These are phyloP conservation scores for Gallinago media DNA, from an alignment of 2,113 vertebrate genomes.

Conservation along the genomic window DNA sequence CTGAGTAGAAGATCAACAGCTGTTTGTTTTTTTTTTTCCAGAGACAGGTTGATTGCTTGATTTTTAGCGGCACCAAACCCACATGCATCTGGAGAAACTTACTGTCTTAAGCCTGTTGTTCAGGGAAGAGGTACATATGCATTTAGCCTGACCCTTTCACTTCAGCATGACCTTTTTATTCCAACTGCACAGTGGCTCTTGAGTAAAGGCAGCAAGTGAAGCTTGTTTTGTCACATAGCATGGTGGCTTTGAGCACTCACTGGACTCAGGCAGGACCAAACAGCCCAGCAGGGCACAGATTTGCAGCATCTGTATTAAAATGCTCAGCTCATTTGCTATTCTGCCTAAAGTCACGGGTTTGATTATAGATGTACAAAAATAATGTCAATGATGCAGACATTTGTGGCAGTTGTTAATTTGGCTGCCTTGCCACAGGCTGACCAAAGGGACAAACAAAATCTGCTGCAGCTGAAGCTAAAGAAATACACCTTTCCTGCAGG, in stretches of 20 bases:
- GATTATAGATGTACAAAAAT: not conserved
- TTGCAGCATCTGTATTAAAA: not conserved
- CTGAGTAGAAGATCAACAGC: conserved; percentile 38
- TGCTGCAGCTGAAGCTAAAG: not conserved
- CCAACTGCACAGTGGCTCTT: not conserved
- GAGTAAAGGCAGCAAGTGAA: not conserved
- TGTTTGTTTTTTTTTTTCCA: not conserved
- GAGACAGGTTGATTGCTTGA: not conserved
- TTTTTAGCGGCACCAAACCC: not conserved
- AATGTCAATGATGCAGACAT: not conserved
- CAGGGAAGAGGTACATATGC: not conserved
- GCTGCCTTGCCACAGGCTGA: not conserved
- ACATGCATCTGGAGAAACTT: not conserved
- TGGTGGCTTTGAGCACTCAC: not conserved
- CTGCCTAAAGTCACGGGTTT: not conserved
- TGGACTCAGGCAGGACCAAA: not conserved
- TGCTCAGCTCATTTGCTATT: not conserved
- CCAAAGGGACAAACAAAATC: not conserved
- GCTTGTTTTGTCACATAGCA: not conserved
- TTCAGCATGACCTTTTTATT: not conserved
- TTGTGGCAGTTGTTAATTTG: not conserved
- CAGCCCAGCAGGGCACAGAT: not conserved
- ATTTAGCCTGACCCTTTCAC: not conserved
- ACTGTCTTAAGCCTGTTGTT: not conserved
- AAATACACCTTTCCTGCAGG: not conserved